Percentiles rank a stretch among this genome's conserved stretches.
These are phyloP conservation scores for Aplysia californica DNA, from an alignment of 1,140 invertebrate genomes.

Conservation along the genomic window DNA sequence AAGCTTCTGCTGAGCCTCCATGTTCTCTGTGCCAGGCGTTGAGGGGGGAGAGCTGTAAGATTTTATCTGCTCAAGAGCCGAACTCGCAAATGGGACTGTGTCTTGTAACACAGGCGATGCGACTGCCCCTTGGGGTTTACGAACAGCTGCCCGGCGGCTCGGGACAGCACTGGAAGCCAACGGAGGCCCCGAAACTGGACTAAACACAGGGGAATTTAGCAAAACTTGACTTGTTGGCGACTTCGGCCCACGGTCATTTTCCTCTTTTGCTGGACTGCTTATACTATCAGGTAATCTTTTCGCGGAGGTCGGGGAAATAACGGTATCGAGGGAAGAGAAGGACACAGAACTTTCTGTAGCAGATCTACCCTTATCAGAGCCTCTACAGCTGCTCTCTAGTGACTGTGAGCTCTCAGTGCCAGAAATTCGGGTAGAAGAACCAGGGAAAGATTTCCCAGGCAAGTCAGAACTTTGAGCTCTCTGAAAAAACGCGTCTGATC, in stretches of 20 bases:
- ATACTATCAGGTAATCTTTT: neutral
- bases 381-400: neutral
- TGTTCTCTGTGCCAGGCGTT: too few relatives aligned
- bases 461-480: neutral
- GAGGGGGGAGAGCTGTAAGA: neutral
- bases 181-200: too few relatives aligned
- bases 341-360: constrained; percentile 13
- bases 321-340: constrained; percentile 18
- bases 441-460: neutral
- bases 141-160: too few relatives aligned
- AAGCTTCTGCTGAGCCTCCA: too few relatives aligned
- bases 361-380: constrained; percentile 2
- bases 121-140: neutral
- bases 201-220: too few relatives aligned
- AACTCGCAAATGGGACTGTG: too few relatives aligned
- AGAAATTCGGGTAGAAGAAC: neutral
- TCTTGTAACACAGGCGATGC: too few relatives aligned
- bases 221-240: neutral
- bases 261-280: neutral
- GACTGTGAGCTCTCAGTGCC: neutral
- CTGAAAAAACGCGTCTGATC: neutral
- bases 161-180: too few relatives aligned
- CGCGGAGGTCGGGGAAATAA: neutral
- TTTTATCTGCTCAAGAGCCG: constrained; percentile 15
- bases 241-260: neutral